These are phyloP conservation scores for Hypomecis punctinalis DNA, from an alignment of 2,888 invertebrate species.

Conservation along the genomic window DNA sequence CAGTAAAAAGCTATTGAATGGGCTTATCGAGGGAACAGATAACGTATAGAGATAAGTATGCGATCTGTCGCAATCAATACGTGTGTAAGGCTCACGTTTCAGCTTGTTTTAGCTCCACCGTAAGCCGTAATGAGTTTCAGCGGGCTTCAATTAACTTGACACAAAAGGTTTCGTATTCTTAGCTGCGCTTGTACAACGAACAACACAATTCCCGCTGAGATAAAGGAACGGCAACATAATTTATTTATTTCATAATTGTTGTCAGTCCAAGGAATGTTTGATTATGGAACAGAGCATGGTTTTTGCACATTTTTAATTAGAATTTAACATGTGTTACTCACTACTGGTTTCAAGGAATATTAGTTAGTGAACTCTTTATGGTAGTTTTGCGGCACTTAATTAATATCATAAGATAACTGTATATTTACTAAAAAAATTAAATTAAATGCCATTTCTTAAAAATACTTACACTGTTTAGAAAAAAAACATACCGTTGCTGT, in stretches of 20 bases:
- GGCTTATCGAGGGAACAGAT: conserved; percentile 25
- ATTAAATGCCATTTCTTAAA: no score
- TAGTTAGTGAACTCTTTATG: no score
- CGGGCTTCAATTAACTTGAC: conserved; percentile 29
- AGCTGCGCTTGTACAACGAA: conserved; percentile 2
- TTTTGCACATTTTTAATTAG: no score
- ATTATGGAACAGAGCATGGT: no score
- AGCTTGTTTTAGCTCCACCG: conserved; percentile 16
- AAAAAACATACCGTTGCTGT: no score
- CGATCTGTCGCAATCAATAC: conserved; percentile 30
- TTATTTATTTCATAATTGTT: not conserved
- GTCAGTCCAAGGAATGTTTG: not conserved
- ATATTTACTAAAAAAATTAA: no score
- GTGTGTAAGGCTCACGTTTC: conserved; percentile 25
- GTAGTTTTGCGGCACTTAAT: no score
- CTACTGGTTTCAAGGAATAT: no score
- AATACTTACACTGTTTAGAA: no score
- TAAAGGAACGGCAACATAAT: not conserved
- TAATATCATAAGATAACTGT: no score
- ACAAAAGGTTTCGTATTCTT: conserved; percentile 29
- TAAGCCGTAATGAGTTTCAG: conserved; percentile 26
- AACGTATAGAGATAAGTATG: conserved; percentile 13
- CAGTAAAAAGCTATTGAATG: conserved; percentile 8
- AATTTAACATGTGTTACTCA: no score
- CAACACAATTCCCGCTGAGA: not conserved